Evolutionary conservation across 2,113 vertebrate genomes (phyloP), one percentile per base, ranked within the genome.

Genomic region (Pimephales promelas): DNA sequence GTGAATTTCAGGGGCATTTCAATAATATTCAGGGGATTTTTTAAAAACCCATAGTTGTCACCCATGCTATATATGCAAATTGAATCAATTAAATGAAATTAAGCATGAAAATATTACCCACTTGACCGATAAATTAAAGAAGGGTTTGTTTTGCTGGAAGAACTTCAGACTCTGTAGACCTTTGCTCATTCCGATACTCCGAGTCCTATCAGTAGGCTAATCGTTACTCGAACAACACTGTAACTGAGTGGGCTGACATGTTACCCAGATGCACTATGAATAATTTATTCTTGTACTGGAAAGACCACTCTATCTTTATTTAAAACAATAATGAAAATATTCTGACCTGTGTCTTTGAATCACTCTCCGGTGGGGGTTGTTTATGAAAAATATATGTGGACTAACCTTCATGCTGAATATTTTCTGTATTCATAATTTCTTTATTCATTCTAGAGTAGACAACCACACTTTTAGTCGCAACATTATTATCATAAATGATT

Each of bases 151-250:
- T 40, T 49, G 20, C 71, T 16, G 49, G 11, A 62, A 86, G 80
- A 62, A 83, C 74, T 83, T 86, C 82, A 86, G 77, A 74, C 56
- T 52, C 28, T 45, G n/a, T 16, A 59, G 84, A 85, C 82, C 80
- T 87, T 87, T 84, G 62, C 59, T 84, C 78, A 81, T 77, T 83
- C 24, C 8, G 6, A 49, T 24, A 45, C 26, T 28, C 71, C 34
- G n/a, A n/a, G n/a, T n/a, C n/a, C n/a, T 79, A 61, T 78, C 76
- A 61, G 20, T 18, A 78, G n/a, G n/a, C n/a, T n/a, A n/a, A 43
- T 45, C 13, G 24, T 13, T 45, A n/a, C 8, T 28, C 4, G 45
- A 26, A 61, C 20, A 28, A 59, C 36, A 45, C 34, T 9, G 7
- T 10, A 61, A 10, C 56, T 45, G 36, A 54, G 31, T 57, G 22